Evolutionary conservation across 1,140 invertebrate genomes (phyloP).

Genomic region (Drosophila varians): DNA sequence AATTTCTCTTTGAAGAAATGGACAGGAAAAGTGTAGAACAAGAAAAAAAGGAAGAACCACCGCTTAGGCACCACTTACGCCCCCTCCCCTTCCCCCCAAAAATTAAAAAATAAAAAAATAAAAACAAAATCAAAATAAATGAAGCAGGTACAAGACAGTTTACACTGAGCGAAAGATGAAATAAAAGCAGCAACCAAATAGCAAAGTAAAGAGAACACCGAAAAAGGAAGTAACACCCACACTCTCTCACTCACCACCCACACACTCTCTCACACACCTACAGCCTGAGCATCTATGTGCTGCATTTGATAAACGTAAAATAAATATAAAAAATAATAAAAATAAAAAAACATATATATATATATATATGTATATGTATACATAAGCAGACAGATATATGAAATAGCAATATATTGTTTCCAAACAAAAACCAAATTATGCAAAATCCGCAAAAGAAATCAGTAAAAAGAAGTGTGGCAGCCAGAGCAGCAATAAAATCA

Average conservation of each 20-base stretch:
- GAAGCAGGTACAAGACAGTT: conserved; percentile 38
- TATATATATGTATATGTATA: conserved; percentile 39
- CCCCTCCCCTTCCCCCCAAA: neutral
- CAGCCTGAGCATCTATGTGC: conserved; percentile 77
- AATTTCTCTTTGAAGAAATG: conserved; percentile 6
- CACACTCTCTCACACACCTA: conserved; percentile 29
- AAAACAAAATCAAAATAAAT: conserved; percentile 12
- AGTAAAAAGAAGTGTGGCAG: conserved; percentile 33
- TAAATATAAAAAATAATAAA: conserved; percentile 7
- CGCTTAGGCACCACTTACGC: conserved; percentile 21
- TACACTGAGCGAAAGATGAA: conserved; percentile 27
- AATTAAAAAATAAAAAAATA: conserved; percentile 9
- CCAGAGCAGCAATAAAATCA: conserved; percentile 67
- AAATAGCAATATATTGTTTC: conserved; percentile 59
- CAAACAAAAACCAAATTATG: conserved; percentile 30
- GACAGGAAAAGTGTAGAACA: neutral
- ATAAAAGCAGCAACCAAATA: conserved; percentile 64
- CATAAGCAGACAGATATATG: conserved; percentile 28
- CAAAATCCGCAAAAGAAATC: conserved; percentile 42
- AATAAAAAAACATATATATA: conserved; percentile 6
- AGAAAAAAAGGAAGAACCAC: conserved; percentile 22
- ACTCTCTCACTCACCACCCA: conserved; percentile 18
- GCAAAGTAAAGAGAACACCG: conserved; percentile 60
- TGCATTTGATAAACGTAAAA: conserved; percentile 73
- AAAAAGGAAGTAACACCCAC: conserved; percentile 39